Evolutionary conservation across 2,113 vertebrate genomes (phyloP).

Genomic region (Pogona vitticeps): DNA sequence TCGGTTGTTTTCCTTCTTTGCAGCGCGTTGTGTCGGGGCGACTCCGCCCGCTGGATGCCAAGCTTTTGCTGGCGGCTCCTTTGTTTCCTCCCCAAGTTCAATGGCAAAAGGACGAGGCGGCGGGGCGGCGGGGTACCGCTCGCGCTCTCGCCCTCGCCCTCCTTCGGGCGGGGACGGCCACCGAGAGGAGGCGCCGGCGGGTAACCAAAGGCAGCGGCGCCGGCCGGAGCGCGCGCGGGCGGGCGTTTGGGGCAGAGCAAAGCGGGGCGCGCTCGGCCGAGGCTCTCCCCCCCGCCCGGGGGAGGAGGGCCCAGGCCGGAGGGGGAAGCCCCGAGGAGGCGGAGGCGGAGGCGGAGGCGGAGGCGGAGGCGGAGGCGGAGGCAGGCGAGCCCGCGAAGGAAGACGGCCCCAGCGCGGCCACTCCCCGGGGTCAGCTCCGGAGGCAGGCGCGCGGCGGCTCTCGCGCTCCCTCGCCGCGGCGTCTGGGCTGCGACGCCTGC

Average conservation of each 20-base stretch:
- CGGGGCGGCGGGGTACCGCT: no score
- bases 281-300: conserved; percentile 59
- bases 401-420: no score
- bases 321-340: conserved; percentile 32
- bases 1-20: no score
- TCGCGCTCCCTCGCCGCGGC: neutral
- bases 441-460: neutral
- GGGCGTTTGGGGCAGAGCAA: neutral
- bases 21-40: no score
- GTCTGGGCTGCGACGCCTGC: neutral
- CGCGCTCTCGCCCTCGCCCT: neutral
- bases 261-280: conserved; percentile 68
- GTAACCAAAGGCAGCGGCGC: conserved; percentile 31
- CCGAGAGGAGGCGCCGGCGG: neutral
- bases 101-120: no score
- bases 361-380: no score
- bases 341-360: neutral
- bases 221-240: conserved; percentile 1
- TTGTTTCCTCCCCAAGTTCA: neutral
- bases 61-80: no score
- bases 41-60: no score
- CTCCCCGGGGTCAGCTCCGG: neutral
- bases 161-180: neutral
- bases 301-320: conserved; percentile 44
- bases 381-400: no score